These are phyloP conservation scores for Pristiophorus japonicus DNA, from an alignment of 2,113 vertebrate species.

Conservation along the genomic window DNA sequence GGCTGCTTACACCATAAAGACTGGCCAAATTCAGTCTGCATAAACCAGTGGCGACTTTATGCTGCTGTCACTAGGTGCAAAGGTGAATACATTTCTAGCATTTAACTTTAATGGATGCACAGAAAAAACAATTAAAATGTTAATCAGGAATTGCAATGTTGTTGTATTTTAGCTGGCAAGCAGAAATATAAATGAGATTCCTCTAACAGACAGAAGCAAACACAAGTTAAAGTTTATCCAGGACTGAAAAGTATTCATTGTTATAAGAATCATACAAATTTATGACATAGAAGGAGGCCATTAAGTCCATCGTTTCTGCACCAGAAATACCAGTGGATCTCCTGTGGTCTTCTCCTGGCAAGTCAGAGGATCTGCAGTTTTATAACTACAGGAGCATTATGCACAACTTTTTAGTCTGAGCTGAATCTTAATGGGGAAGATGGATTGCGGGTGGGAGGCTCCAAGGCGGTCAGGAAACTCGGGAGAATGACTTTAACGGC, in stretches of 20 bases:
- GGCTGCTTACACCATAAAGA: neutral
- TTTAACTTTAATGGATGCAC: neutral
- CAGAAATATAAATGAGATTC: too few relatives aligned
- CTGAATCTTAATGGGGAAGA: too few relatives aligned
- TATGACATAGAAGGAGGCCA: too few relatives aligned
- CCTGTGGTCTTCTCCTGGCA: neutral
- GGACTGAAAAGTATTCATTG: neutral
- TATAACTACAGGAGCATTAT: neutral
- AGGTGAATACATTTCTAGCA: neutral
- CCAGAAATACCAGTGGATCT: neutral
- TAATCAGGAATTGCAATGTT: neutral
- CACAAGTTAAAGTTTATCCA: too few relatives aligned
- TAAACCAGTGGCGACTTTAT: neutral
- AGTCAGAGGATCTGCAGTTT: neutral
- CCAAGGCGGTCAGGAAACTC: too few relatives aligned
- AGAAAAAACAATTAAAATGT: neutral
- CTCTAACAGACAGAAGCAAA: too few relatives aligned
- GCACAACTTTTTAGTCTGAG: neutral
- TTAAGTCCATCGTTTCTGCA: too few relatives aligned
- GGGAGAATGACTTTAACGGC: too few relatives aligned
- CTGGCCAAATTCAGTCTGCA: neutral
- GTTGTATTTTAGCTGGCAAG: constrained; percentile 8
- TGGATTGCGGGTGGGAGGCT: too few relatives aligned
- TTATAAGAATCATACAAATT: neutral
- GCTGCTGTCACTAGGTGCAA: neutral